Percentiles rank a stretch among this genome's conserved stretches.
phyloP scores from a whole-genome alignment of 2,113 vertebrate species.

The Chiloscyllium plagiosum region DNA sequence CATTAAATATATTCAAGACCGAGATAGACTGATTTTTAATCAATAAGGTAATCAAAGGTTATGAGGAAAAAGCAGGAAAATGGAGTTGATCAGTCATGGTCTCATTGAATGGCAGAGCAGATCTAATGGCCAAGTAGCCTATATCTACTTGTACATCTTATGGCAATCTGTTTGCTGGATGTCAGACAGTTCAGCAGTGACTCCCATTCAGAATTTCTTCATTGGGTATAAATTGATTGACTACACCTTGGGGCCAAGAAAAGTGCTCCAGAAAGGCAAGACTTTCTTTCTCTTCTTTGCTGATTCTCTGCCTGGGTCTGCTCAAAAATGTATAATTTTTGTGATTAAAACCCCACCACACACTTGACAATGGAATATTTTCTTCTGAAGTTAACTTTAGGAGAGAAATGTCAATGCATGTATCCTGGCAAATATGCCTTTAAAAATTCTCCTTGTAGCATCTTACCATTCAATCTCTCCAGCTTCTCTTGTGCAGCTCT shows the following conservation, averaged over 20 bases:
- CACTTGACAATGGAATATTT: neutral
- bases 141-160: no score
- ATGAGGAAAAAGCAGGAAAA: no score
- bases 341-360: neutral
- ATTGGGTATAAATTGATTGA: neutral
- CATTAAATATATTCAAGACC: no score
- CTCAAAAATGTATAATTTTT: neutral
- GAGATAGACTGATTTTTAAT: no score
- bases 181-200: neutral
- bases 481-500: slow-evolving; percentile 77
- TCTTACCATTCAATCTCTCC: slow-evolving; percentile 73
- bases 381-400: neutral
- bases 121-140: no score
- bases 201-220: neutral
- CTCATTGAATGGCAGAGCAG: no score
- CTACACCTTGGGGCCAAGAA: neutral
- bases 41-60: no score
- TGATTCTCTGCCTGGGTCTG: neutral
- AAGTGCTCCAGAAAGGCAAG: neutral
- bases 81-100: no score
- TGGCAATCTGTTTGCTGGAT: neutral
- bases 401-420: neutral
- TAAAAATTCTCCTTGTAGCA: neutral
- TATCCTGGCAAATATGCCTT: neutral
- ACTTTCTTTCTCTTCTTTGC: neutral